Conservation (phyloP, 2,888 invertebrate genomes). For the Netelia inedita region DNA sequence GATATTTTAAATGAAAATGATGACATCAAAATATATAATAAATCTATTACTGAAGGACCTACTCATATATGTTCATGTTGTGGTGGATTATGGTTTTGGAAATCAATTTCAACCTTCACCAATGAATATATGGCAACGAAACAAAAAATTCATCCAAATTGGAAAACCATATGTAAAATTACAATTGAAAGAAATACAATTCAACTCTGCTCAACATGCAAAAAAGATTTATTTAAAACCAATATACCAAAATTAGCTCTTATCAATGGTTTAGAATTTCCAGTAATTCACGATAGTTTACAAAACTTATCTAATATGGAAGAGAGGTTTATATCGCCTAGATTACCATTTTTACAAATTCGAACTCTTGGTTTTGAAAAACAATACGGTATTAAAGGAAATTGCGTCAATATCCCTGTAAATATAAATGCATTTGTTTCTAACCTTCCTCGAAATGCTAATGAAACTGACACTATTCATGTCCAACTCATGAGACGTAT, state of each 20-base stretch:
- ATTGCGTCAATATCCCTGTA: conserved; percentile 67
- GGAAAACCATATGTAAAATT: conserved; percentile 52
- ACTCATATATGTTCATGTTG: conserved; percentile 52
- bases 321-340: conserved; percentile 65
- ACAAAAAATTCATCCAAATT: conserved; percentile 40
- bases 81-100: conserved; percentile 54
- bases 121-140: conserved; percentile 20
- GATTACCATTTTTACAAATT: conserved; percentile 66
- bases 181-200: conserved; percentile 24
- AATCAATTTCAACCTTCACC: conserved; percentile 33
- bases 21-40: conserved; percentile 15
- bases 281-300: conserved; percentile 54
- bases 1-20: conserved; percentile 12
- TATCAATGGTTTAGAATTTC: conserved; percentile 64
- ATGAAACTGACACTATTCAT: conserved; percentile 62
- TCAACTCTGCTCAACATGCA: conserved; percentile 60
- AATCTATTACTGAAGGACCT: conserved; percentile 52
- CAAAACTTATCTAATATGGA: conserved; percentile 55
- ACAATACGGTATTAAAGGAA: conserved; percentile 67
- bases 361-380: conserved; percentile 56
- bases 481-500: conserved; percentile 59
- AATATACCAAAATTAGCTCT: conserved; percentile 60
- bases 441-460: conserved; percentile 53
- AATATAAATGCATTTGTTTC: conserved; percentile 65
- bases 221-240: conserved; percentile 41